Base-by-base conservation (phyloP, 2,113 vertebrate genomes). In the Camelus dromedarius region DNA sequence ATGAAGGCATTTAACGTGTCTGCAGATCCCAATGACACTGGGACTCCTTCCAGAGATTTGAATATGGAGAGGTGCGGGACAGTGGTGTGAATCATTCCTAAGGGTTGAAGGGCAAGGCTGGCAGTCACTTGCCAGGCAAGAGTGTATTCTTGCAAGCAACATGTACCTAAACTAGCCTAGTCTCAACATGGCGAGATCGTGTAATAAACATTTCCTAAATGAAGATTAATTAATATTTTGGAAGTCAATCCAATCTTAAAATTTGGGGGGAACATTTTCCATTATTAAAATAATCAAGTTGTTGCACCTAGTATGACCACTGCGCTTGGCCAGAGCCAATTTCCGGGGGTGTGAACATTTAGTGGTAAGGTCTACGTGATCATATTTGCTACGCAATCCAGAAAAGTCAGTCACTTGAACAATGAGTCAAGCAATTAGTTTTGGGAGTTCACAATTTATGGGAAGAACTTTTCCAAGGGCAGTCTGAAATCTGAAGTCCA, bases 401-500 rank as follows among this genome's bases (percentile, higher is more conserved):
- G 67, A 54, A 69, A 91, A 86, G 67, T 22, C 80, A 66, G 86
- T 8, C 7, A 3, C 56, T 75, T 80, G 77, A 64, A 62, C 28
- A 26, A 35, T 28, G 19, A 76, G 22, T 19, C 0, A 0, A 83
- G 69, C 46, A 32, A 46, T 60, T 89, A 11, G 8, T 80, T 95
- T 85, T 77, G 77, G 54, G 73, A 87, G 62, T 58, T 93, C 62
- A 77, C 54, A 85, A 8, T 56, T 50, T 70, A 69, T 24, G 18
- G 16, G 5, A 22, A 60, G 62, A 93, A 46, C 5, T 58, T 30
- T 77, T 58, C 42, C 70, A 56, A 85, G 30, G 20, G 12, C 20
- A 83, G 50, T 91, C 52, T 80, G 35, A 93, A 91, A 87, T 82
- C 62, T 56, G 70, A 76, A 86, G 86, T 95, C 48, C 11, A 82